Evolutionary conservation across 1,140 invertebrate genomes (phyloP).

Genomic region (Drosophila subpulchrella): DNA sequence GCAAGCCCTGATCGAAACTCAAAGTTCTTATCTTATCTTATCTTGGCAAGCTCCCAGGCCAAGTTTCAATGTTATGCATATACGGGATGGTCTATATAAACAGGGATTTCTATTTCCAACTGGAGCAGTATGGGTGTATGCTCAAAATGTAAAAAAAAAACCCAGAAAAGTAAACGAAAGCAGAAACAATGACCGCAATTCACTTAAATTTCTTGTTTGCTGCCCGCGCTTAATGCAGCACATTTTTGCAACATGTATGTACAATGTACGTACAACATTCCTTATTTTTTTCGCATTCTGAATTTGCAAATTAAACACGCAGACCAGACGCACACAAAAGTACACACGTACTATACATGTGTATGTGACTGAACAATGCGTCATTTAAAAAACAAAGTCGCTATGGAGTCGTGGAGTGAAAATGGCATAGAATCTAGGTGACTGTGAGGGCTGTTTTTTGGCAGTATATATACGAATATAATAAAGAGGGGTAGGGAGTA

Average conservation of each 20-base stretch:
- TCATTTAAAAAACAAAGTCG: conserved; percentile 71
- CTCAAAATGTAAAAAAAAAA: conserved; percentile 20
- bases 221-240: conserved; percentile 44
- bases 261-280: conserved; percentile 37
- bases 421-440: conserved; percentile 68
- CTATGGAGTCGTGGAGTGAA: conserved; percentile 36
- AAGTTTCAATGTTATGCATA: conserved; percentile 43
- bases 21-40: conserved; percentile 41
- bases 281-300: conserved; percentile 55
- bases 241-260: conserved; percentile 49
- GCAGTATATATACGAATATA: conserved; percentile 1
- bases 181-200: conserved; percentile 74
- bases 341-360: conserved; percentile 2
- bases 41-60: conserved; percentile 39
- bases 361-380: conserved; percentile 61
- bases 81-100: conserved; percentile 8
- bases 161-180: conserved; percentile 4
- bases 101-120: conserved; percentile 33
- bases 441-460: conserved; percentile 50
- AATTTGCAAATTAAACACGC: conserved; percentile 77
- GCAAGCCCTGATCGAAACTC: conserved; percentile 9
- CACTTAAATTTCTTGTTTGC: conserved; percentile 64
- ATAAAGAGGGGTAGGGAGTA: conserved; percentile 4
- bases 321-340: conserved; percentile 32
- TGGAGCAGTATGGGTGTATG: conserved; percentile 7